A percentile compares a stretch with the other conserved stretches of the same genome.
These are phyloP conservation scores for Phlogophora meticulosa DNA, from an alignment of 2,888 invertebrate genomes.

Conservation along the genomic window DNA sequence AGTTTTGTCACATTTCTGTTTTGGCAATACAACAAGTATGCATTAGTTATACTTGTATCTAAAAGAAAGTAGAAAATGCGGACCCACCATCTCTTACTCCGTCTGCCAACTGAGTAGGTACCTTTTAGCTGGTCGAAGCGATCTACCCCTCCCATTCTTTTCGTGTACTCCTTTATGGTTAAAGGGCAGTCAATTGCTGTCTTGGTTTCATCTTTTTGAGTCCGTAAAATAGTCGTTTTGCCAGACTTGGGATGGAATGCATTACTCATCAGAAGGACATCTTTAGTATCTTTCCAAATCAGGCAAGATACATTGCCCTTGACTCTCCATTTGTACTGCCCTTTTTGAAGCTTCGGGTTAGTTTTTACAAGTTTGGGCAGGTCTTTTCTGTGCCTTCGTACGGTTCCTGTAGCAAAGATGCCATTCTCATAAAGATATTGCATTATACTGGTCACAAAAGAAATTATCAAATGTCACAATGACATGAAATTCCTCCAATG, in stretches of 20 bases:
- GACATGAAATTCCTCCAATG: constrained; percentile 15
- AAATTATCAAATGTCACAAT: constrained; percentile 31
- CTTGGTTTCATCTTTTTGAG: constrained; percentile 16
- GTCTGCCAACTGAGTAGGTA: constrained; percentile 56
- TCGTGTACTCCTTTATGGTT: constrained; percentile 9
- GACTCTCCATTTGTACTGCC: constrained; percentile 57
- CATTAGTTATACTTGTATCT: constrained; percentile 63
- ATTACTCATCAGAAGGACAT: constrained; percentile 58
- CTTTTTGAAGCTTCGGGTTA: constrained; percentile 13
- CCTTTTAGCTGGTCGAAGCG: constrained; percentile 52
- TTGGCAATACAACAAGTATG: constrained; percentile 51
- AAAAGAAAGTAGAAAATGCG: constrained; percentile 63
- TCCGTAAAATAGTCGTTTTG: constrained; percentile 44
- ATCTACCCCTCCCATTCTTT: constrained; percentile 57
- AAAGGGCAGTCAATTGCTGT: constrained; percentile 8
- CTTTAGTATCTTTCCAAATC: constrained; percentile 61
- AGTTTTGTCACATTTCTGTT: constrained; percentile 47
- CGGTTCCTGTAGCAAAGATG: constrained; percentile 16
- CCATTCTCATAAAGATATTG: constrained; percentile 24
- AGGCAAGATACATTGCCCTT: constrained; percentile 57
- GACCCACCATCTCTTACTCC: constrained; percentile 62
- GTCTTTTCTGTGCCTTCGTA: constrained; percentile 16
- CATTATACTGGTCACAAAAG: constrained; percentile 15
- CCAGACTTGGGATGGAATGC: constrained; percentile 62
- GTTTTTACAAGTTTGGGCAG: constrained; percentile 20